Percentiles rank a stretch among this genome's conserved stretches.
These are phyloP conservation scores for Synanthedon tipuliformis DNA, from an alignment of 2,888 invertebrate genomes.

Conservation along the genomic window DNA sequence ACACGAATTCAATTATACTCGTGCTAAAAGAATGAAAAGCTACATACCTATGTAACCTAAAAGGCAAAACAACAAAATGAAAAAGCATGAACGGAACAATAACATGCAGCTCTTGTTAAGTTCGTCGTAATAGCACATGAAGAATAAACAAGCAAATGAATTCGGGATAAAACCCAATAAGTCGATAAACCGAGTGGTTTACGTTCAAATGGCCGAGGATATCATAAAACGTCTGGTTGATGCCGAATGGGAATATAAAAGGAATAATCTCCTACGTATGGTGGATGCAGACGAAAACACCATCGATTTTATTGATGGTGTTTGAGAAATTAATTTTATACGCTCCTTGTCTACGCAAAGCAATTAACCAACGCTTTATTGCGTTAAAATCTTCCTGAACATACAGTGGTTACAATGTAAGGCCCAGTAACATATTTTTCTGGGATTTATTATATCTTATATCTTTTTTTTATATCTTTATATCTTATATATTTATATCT, in stretches of 20 bases:
- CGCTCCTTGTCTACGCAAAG: not conserved
- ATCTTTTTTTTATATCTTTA: too few relatives aligned
- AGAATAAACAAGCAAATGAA: conserved; percentile 43
- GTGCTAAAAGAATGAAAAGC: not conserved
- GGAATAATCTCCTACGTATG: conserved; percentile 33
- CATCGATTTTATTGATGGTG: conserved; percentile 29
- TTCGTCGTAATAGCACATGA: conserved; percentile 33
- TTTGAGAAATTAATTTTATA: conserved; percentile 8
- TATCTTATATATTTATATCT: too few relatives aligned
- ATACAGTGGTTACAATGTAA: too few relatives aligned
- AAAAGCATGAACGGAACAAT: conserved; percentile 11
- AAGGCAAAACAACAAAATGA: too few relatives aligned
- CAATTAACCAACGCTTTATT: too few relatives aligned
- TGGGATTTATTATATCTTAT: too few relatives aligned
- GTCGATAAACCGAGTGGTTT: conserved; percentile 33
- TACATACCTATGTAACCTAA: too few relatives aligned
- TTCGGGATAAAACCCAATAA: conserved; percentile 50
- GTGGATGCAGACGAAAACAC: conserved; percentile 22
- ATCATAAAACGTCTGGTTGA: conserved; percentile 30
- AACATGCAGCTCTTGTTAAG: conserved; percentile 25
- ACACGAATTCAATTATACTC: conserved; percentile 26
- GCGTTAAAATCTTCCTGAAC: too few relatives aligned
- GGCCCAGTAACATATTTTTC: too few relatives aligned
- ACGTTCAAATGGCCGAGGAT: conserved; percentile 10
- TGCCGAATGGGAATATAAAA: conserved; percentile 32